Evolutionary conservation across 2,113 vertebrate species (phyloP), one percentile per base, ranked within the genome.

Genomic region (Megaleporinus macrocephalus): DNA sequence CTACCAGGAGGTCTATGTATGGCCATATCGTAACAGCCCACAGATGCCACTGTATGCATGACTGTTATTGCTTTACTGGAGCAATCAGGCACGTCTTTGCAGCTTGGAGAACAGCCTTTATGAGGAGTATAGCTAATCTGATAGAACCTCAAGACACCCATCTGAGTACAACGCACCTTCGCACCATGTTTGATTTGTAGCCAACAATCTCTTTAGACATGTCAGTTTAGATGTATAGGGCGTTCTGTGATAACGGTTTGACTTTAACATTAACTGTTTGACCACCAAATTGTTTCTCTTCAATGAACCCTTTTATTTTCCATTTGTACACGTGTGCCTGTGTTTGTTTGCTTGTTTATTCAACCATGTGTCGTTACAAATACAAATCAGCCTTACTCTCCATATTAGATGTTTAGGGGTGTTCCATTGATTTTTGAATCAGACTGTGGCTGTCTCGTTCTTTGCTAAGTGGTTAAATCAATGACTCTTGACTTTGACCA

Each of bases 381-480:
- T 87, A 87, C 84, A 55, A 84, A 81, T 89, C 81, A 79, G 87
- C 82, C 87, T 82, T 87, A 70, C 89, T 87, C 74, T 83, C 78
- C 86, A 83, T 80, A 88, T 87, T 88, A 89, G 89, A 89, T 89
- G 91, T 92, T 93, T 92, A 88, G 90, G 87, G 91, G 90, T 89
- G 91, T 92, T 88, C 90, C 90, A 91, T 92, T 91, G 91, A 93
- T 92, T 92, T 84, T 89, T 84, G 87, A 92, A 92, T 92, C 85
- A 76, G 89, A 89, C 88, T 89, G 84, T 80, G 79, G 86, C 86
- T 88, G 89, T 84, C 90, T 92, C 90, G 92, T 93, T 90, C 91
- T 92, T 92, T 87, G 88, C 88, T 93, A 92, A 90, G 89, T 88
- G 90, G 89, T 90, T 83, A 91, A 93, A 93, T 94, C 91, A 89